A percentile compares a stretch with the other conserved stretches of the same genome.
Conservation (phyloP, 92 coral and sea anemone genomes). For the Anthopleura xanthogrammica region DNA sequence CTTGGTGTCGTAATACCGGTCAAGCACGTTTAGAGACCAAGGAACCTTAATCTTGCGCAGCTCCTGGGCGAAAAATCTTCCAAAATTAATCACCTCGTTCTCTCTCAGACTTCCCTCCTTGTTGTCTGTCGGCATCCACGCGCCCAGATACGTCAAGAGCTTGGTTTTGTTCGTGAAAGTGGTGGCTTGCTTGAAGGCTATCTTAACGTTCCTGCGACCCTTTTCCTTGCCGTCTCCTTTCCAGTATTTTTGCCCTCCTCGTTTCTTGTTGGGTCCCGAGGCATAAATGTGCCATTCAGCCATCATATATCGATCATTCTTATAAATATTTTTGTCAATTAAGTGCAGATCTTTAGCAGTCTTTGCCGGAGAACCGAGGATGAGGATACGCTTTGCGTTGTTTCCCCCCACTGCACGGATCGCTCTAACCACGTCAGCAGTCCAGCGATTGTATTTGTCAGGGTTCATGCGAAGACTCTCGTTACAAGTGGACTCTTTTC, state of each 20-base stretch:
- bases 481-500: slow-evolving; percentile 1
- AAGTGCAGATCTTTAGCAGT: slow-evolving; percentile 27
- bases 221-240: slow-evolving; percentile 45
- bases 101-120: slow-evolving; percentile 32
- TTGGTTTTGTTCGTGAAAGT: slow-evolving; percentile 18
- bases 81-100: slow-evolving; percentile 60
- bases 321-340: slow-evolving; percentile 47
- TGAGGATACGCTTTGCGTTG: slow-evolving; percentile 51
- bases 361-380: slow-evolving; percentile 64
- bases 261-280: slow-evolving; percentile 66
- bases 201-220: slow-evolving; percentile 35
- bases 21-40: slow-evolving; percentile 68
- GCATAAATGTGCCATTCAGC: slow-evolving; percentile 71
- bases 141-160: slow-evolving; percentile 60
- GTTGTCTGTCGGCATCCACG: slow-evolving; percentile 80
- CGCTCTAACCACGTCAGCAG: slow-evolving; percentile 47
- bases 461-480: slow-evolving; percentile 49
- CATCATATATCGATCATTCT: slow-evolving; percentile 52
- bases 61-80: slow-evolving; percentile 46
- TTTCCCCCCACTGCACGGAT: slow-evolving; percentile 55
- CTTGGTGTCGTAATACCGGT: slow-evolving; percentile 60
- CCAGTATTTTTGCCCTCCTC: slow-evolving; percentile 56
- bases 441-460: slow-evolving; percentile 64
- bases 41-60: slow-evolving; percentile 42
- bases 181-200: slow-evolving; percentile 26